Evolutionary conservation across 2,888 invertebrate genomes (phyloP), one percentile per base, ranked within the genome.

Genomic region (Anorthoa munda): DNA sequence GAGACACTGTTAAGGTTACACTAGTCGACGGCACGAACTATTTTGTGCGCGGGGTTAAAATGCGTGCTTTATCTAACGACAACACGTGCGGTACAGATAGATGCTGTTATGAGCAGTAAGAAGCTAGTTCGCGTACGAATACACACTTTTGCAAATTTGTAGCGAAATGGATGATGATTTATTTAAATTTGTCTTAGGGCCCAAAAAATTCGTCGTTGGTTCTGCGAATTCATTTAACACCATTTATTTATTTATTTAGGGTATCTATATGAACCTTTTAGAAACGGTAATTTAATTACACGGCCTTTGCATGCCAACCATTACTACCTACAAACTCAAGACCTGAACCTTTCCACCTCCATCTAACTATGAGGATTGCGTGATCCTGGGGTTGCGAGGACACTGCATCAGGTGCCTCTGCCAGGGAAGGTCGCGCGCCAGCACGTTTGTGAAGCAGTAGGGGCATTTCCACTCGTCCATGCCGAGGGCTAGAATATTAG

Each of bases 391-490:
- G 86, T 96, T 96, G 50, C 96, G 88, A 0, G 95, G 94, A 72
- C 96, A 96, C 81, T 97, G 97, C 97, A 97, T 97, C 48, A 98
- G 96, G 90, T 98, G 98, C 65, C 97, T 96, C 90, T 98, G 97
- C 99, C 99, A 99, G 23, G 98, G 98, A 67, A 98, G 97, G 89
- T 98, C 98, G 21, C 97, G 97, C 11, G 97, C 97, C 82, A 97
- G 96, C 2, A 99, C 97, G 91, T 98, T 98, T 79, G 97, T 97
- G 87, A 98, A 98, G 91, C 99, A 99, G 78, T 99, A 97, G 0
- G 99, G 99, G 91, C 99, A 99, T 86, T 98, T 98, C 92, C 98
- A 98, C 79, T 97, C 97, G 51, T 98, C 98, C 85, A 95, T 85
- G 55, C 95, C 94, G 2, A 96, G 79, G 2, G 96, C 96, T 96